Conservation (phyloP, 2,797 vertebrate species). For the Remorina albescens region DNA sequence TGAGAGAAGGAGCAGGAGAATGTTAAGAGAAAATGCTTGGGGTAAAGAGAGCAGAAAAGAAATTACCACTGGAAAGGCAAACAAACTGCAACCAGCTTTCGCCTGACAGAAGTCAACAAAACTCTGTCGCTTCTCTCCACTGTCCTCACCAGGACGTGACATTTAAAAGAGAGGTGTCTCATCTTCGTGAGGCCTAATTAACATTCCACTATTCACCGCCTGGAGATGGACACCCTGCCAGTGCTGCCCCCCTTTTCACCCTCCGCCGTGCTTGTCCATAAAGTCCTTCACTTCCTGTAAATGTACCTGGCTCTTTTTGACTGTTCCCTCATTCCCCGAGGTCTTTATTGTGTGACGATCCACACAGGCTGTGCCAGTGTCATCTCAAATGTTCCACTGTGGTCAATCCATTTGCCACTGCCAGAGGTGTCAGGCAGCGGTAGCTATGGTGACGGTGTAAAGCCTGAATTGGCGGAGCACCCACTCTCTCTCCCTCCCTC, state of each 20-base stretch:
- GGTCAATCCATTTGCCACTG: conserved; percentile 74
- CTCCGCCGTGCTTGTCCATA: conserved; percentile 37
- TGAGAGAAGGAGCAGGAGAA: conserved; percentile 52
- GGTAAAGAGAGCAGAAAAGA: conserved; percentile 47
- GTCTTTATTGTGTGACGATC: conserved; percentile 69
- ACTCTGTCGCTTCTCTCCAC: conserved; percentile 11
- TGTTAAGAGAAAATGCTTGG: conserved; percentile 48
- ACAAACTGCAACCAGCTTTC: conserved; percentile 58
- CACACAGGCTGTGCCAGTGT: conserved; percentile 68
- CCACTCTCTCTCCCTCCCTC: conserved; percentile 29
- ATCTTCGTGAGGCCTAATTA: conserved; percentile 70
- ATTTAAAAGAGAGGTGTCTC: conserved; percentile 66
- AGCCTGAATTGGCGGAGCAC: conserved; percentile 48
- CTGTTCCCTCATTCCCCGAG: conserved; percentile 36
- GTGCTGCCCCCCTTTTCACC: conserved; percentile 20
- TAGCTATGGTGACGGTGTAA: conserved; percentile 78
- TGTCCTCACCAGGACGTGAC: conserved; percentile 71
- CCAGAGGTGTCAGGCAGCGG: conserved; percentile 66
- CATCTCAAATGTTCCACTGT: conserved; percentile 75
- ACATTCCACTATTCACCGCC: conserved; percentile 64
- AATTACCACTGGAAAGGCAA: conserved; percentile 56
- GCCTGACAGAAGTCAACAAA: conserved; percentile 56
- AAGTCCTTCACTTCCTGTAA: conserved; percentile 39
- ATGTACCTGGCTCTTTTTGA: conserved; percentile 31
- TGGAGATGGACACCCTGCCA: conserved; percentile 56